Percentiles rank a stretch among this genome's conserved stretches.
Evolutionary conservation across 2,113 vertebrate species (phyloP).

Genomic region (Semnornis frantzii): DNA sequence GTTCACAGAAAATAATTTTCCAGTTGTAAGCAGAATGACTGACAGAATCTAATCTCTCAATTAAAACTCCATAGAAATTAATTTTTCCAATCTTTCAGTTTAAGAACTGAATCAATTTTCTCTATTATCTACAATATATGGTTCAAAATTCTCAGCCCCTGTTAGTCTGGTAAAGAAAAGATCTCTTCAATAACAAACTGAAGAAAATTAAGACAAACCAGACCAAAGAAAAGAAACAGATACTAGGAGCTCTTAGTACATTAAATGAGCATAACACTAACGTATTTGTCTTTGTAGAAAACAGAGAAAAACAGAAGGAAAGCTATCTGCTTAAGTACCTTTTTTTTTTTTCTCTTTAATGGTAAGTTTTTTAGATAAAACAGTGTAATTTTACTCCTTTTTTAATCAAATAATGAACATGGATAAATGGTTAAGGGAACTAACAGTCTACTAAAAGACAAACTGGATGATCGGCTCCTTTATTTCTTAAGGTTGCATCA

Average conservation of each 20-base stretch:
- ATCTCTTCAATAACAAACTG: not conserved
- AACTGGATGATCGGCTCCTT: slow-evolving; percentile 2
- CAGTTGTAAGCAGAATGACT: not conserved
- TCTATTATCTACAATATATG: not conserved
- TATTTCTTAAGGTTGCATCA: not conserved
- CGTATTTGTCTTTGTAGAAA: not conserved
- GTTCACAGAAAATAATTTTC: not conserved
- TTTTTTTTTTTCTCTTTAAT: not conserved
- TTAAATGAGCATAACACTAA: not conserved
- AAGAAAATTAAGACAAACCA: not conserved
- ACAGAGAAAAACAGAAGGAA: slow-evolving; percentile 1
- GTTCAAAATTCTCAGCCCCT: not conserved
- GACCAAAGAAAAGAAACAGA: not conserved
- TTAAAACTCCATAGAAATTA: not conserved
- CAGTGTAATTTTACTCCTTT: not conserved
- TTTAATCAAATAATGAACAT: not conserved
- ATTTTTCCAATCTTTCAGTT: not conserved
- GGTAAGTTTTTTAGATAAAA: not conserved
- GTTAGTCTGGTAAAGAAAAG: not conserved
- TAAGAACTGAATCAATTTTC: not conserved
- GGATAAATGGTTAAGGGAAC: not conserved
- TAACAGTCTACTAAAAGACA: not conserved
- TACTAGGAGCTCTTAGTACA: not conserved
- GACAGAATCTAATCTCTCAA: not conserved
- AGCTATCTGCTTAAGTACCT: not conserved